A percentile compares a stretch with the other conserved stretches of the same genome.
Evolutionary conservation across 2,797 vertebrate genomes (phyloP).

Genomic region (Crocodylus rhombifer): DNA sequence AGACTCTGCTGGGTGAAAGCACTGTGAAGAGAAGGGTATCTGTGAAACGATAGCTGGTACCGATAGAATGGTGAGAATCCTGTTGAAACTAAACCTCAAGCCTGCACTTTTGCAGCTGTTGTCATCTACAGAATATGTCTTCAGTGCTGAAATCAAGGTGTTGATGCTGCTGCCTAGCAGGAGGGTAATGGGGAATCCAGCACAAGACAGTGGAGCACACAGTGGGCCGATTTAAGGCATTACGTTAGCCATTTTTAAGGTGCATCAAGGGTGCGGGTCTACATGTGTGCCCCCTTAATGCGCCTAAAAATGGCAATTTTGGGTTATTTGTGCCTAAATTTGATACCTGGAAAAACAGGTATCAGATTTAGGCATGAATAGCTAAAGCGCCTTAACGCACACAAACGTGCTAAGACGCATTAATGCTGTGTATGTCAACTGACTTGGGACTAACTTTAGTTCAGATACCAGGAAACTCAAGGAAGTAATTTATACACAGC

Average conservation of each 20-base stretch:
- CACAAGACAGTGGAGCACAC: not conserved
- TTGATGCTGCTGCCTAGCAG: not conserved
- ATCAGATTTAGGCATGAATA: no score
- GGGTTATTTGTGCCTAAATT: no score
- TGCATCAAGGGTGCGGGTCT: no score
- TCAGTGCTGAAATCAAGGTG: not conserved
- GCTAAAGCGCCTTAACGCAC: no score
- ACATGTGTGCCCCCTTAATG: no score
- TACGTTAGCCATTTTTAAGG: not conserved
- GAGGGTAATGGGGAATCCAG: not conserved
- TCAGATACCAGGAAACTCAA: not conserved
- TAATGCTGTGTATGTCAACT: no score
- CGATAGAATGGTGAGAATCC: not conserved
- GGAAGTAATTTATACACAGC: no score
- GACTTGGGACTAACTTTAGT: no score
- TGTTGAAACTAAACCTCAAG: not conserved
- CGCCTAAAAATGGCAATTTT: no score
- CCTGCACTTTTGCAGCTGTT: not conserved
- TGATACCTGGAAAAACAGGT: no score
- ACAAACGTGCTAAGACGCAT: no score
- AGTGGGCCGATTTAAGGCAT: not conserved
- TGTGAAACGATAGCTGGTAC: not conserved
- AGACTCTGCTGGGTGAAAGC: not conserved
- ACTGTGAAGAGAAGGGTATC: not conserved
- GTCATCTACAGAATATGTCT: not conserved